Conservation (phyloP, 2,888 invertebrate genomes). For the Glaucopsyche alexis region DNA sequence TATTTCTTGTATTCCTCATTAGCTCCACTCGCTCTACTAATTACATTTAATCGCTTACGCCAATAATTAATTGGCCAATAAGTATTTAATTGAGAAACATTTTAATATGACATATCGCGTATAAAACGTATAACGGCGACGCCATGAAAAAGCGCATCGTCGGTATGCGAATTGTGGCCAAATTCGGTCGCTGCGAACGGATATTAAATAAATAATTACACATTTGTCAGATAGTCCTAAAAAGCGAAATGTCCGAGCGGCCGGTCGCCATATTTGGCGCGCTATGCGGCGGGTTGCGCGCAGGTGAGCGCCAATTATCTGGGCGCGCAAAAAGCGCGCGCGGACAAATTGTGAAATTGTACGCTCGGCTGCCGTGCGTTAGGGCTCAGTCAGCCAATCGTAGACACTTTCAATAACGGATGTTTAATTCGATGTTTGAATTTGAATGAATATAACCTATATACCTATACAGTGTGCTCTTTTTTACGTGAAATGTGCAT, state of each 20-base stretch:
- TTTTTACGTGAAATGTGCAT: not conserved
- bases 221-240: constrained; percentile 78
- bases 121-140: constrained; percentile 39
- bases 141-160: constrained; percentile 55
- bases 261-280: constrained; percentile 68
- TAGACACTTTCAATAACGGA: constrained; percentile 15
- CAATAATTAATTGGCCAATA: constrained; percentile 29
- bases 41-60: constrained; percentile 9
- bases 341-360: constrained; percentile 79
- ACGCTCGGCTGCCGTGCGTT: constrained; percentile 40
- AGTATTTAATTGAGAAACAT: constrained; percentile 31
- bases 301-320: constrained; percentile 76
- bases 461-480: too few relatives aligned
- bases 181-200: constrained; percentile 61
- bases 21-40: constrained; percentile 4
- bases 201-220: constrained; percentile 80
- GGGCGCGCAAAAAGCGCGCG: constrained; percentile 67
- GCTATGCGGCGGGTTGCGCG: constrained; percentile 53
- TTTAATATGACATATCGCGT: constrained; percentile 32
- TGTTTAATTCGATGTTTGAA: constrained; percentile 21
- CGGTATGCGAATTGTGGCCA: constrained; percentile 74
- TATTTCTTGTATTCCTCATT: constrained; percentile 4
- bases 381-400: constrained; percentile 33
- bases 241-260: constrained; percentile 66
- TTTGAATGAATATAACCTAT: not conserved